Evolutionary conservation across 1,140 invertebrate species (phyloP).

Genomic region (Drosophila littoralis): DNA sequence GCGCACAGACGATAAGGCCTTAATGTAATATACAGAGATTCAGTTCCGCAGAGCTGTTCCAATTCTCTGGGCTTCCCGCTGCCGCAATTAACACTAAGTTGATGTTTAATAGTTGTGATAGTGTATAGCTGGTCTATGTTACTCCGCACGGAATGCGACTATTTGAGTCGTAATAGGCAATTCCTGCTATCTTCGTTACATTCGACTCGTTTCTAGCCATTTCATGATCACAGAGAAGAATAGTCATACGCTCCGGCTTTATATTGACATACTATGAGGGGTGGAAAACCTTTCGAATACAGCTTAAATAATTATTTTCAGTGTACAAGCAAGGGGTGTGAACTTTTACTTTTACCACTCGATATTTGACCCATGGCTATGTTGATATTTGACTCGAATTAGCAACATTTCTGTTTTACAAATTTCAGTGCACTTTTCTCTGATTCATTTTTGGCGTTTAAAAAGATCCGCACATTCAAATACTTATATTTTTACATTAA

Average conservation of each 20-base stretch:
- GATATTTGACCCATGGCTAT: background rate
- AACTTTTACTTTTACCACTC: conserved; percentile 10
- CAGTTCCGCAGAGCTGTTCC: background rate
- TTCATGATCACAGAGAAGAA: background rate
- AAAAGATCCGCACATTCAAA: background rate
- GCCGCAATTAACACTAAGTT: background rate
- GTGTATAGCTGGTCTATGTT: background rate
- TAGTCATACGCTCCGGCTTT: background rate
- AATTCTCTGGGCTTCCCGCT: background rate
- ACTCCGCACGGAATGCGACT: background rate
- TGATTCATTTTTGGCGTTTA: conserved; percentile 5
- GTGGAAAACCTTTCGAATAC: background rate
- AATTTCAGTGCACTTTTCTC: background rate
- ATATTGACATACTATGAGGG: background rate
- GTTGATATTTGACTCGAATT: background rate
- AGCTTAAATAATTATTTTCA: background rate
- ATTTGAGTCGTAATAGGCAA: background rate
- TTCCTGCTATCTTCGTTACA: background rate
- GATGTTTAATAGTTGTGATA: conserved; percentile 7
- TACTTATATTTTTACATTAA: background rate
- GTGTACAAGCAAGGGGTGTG: background rate
- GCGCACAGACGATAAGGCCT: background rate
- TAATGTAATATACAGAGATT: conserved; percentile 9
- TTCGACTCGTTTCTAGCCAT: background rate
- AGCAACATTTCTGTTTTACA: background rate